Conservation (phyloP, 2,113 vertebrate species). For the Pedionomus torquatus region DNA sequence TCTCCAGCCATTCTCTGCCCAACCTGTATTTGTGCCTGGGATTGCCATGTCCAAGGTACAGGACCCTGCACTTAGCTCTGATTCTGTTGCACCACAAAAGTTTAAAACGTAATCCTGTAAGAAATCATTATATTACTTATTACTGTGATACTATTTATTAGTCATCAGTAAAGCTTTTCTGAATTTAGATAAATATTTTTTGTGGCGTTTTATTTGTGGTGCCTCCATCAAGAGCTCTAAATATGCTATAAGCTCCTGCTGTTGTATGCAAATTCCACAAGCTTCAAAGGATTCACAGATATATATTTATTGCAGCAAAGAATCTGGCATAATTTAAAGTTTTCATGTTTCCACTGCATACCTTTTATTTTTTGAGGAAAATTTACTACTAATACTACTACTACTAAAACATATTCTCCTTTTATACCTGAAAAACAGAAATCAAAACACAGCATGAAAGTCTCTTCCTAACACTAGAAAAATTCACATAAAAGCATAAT, state of each 20-base stretch:
- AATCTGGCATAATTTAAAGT: not conserved
- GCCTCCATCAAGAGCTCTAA: not conserved
- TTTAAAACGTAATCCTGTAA: not conserved
- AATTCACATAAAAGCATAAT: not conserved
- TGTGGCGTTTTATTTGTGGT: not conserved
- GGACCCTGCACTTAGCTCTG: not conserved
- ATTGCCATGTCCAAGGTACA: too few relatives aligned
- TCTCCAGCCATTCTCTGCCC: too few relatives aligned
- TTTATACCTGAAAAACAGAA: not conserved
- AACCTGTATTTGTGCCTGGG: too few relatives aligned
- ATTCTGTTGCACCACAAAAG: not conserved
- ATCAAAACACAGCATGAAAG: not conserved
- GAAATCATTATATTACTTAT: not conserved
- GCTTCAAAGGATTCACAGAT: not conserved
- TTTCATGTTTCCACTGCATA: not conserved
- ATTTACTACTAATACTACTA: not conserved
- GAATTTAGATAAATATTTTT: not conserved
- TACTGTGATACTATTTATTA: not conserved
- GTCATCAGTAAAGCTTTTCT: not conserved
- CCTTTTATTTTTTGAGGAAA: not conserved
- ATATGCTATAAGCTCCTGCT: not conserved
- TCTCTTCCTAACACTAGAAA: not conserved
- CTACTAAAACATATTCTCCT: not conserved
- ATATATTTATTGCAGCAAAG: not conserved
- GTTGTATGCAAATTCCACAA: not conserved